Evolutionary conservation across 2,888 invertebrate genomes (phyloP).

Genomic region (Poecilobothrus nobilitatus): DNA sequence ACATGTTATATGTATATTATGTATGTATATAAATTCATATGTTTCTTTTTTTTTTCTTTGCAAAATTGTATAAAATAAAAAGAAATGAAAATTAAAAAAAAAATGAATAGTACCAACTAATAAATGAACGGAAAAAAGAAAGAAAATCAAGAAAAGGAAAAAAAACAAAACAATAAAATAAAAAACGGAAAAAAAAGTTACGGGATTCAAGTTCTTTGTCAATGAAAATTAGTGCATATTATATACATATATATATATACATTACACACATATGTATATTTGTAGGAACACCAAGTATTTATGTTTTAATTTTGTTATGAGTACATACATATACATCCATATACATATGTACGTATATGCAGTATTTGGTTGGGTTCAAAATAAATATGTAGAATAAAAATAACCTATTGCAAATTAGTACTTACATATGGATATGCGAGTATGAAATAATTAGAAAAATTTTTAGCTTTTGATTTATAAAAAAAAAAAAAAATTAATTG

Average conservation of each 20-base stretch:
- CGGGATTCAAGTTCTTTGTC: slow-evolving; percentile 6
- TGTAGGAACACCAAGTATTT: too few species aligned
- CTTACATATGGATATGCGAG: too few species aligned
- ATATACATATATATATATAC: background rate
- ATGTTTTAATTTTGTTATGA: background rate
- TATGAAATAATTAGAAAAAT: too few species aligned
- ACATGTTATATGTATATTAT: too few species aligned
- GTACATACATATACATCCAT: background rate
- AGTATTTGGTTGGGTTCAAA: too few species aligned
- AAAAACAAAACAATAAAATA: background rate
- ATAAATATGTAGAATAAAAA: too few species aligned
- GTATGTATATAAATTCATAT: background rate
- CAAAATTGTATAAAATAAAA: background rate
- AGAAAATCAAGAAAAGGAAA: too few species aligned
- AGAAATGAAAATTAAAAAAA: background rate
- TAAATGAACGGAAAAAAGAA: background rate
- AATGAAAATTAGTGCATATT: slow-evolving; percentile 3
- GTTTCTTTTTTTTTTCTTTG: too few species aligned
- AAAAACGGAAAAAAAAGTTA: background rate
- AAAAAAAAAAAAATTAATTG: too few species aligned
- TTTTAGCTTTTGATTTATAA: too few species aligned
- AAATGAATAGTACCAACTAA: background rate
- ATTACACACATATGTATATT: background rate
- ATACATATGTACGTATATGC: background rate
- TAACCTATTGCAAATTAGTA: too few species aligned